phyloP scores from a whole-genome alignment of 1,140 invertebrate genomes.

The Bombus ignitus region DNA sequence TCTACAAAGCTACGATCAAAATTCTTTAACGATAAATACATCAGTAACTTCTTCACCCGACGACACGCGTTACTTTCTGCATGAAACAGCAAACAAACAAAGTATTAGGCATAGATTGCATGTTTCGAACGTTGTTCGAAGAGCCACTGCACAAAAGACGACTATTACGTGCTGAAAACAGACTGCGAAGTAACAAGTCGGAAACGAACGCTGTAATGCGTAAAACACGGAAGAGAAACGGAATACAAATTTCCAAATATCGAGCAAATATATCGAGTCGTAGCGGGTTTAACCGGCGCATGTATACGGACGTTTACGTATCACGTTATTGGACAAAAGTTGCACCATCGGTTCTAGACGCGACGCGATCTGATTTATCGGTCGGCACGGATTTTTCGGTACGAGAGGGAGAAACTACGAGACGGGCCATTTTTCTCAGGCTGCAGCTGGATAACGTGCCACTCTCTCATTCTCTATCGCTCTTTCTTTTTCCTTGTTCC shows the following conservation, averaged over 20 bases:
- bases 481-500: background rate
- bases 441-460: conserved; percentile 68
- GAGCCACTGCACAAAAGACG: background rate
- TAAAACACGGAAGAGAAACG: background rate
- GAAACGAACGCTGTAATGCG: background rate
- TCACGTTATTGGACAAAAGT: conserved; percentile 75
- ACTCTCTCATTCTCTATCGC: background rate
- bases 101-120: background rate
- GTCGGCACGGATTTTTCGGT: conserved; percentile 59
- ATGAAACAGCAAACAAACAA: background rate
- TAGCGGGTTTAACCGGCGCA: conserved; percentile 35
- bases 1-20: no score
- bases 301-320: conserved; percentile 68
- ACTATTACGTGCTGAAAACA: background rate
- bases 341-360: conserved; percentile 70
- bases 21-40: no score
- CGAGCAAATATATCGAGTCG: conserved; percentile 57
- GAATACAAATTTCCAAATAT: conserved; percentile 15
- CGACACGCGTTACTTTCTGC: no score
- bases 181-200: background rate
- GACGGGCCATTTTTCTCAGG: conserved; percentile 70
- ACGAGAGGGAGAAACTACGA: conserved; percentile 64
- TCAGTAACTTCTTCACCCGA: no score
- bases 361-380: conserved; percentile 72
- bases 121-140: background rate